Evolutionary conservation across 2,113 vertebrate genomes (phyloP).

Genomic region (Erythrolamprus reginae): DNA sequence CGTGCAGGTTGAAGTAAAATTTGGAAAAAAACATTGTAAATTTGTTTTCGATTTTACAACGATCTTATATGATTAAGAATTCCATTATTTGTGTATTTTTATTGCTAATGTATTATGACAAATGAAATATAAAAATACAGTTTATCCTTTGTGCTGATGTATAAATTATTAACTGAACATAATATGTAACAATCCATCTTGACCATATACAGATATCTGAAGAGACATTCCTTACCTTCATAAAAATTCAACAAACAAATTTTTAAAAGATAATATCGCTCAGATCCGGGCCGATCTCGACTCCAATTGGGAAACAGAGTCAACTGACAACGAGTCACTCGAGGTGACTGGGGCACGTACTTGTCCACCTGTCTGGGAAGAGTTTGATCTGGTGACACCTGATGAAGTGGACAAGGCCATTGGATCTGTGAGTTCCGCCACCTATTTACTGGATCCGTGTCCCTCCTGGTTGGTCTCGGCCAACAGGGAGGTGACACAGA

Average conservation of each 20-base stretch:
- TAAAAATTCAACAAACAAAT: neutral
- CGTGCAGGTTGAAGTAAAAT: constrained; percentile 35
- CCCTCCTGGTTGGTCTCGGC: too few species aligned
- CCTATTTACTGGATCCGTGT: too few species aligned
- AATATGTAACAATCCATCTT: constrained; percentile 26
- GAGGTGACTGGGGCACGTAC: too few species aligned
- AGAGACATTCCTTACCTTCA: neutral
- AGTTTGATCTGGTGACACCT: too few species aligned
- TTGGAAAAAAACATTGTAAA: constrained; percentile 10
- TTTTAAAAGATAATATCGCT: neutral
- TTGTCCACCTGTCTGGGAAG: too few species aligned
- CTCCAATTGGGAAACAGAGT: too few species aligned
- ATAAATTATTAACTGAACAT: constrained; percentile 28
- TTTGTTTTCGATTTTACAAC: constrained; percentile 10
- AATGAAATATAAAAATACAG: constrained; percentile 16
- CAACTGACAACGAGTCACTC: too few species aligned
- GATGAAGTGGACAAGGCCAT: too few species aligned
- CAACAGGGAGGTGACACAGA: too few species aligned
- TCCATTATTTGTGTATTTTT: neutral
- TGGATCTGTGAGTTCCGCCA: too few species aligned
- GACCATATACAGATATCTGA: neutral
- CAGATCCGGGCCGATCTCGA: too few species aligned
- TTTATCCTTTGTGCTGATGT: constrained; percentile 13
- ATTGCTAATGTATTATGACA: constrained; percentile 10
- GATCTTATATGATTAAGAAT: constrained; percentile 36